These are phyloP conservation scores for Heliconius congener DNA, from an alignment of 1,140 invertebrate species.

Conservation along the genomic window DNA sequence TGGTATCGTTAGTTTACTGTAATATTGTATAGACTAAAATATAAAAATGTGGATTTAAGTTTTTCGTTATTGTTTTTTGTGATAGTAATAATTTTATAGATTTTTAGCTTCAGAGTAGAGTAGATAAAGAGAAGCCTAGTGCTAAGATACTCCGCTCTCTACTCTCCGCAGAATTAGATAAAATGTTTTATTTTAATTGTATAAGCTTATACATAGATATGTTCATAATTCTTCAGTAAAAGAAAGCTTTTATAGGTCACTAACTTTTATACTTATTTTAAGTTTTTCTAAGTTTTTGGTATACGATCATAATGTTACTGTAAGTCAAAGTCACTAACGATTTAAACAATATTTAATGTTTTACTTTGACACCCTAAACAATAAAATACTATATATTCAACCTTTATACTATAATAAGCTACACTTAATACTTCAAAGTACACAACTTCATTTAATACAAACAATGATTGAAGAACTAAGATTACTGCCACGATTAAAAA, in stretches of 20 bases:
- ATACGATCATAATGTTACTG: too few species aligned
- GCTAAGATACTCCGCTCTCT: too few species aligned
- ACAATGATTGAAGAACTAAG: constrained; percentile 25
- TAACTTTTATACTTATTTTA: too few species aligned
- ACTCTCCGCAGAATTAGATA: too few species aligned
- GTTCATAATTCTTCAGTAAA: not conserved
- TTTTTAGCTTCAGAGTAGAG: too few species aligned
- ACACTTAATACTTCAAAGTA: too few species aligned
- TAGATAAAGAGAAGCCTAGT: too few species aligned
- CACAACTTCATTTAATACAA: constrained; percentile 8
- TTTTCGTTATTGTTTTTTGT: too few species aligned
- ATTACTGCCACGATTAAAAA: constrained; percentile 33
- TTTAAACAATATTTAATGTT: not conserved
- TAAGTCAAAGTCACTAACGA: not conserved
- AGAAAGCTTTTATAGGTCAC: not conserved
- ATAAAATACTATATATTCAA: too few species aligned
- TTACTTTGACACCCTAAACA: not conserved
- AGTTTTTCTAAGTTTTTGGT: not conserved
- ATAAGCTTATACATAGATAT: not conserved
- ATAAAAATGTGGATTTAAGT: not conserved
- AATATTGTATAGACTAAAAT: not conserved
- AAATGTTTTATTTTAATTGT: not conserved
- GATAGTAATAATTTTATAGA: too few species aligned
- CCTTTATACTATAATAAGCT: not conserved
- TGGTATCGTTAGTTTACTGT: constrained; percentile 32